Evolutionary conservation across 1,140 invertebrate genomes (phyloP), one percentile per base, ranked within the genome.

Genomic region (Neoseiulus cucumeris): DNA sequence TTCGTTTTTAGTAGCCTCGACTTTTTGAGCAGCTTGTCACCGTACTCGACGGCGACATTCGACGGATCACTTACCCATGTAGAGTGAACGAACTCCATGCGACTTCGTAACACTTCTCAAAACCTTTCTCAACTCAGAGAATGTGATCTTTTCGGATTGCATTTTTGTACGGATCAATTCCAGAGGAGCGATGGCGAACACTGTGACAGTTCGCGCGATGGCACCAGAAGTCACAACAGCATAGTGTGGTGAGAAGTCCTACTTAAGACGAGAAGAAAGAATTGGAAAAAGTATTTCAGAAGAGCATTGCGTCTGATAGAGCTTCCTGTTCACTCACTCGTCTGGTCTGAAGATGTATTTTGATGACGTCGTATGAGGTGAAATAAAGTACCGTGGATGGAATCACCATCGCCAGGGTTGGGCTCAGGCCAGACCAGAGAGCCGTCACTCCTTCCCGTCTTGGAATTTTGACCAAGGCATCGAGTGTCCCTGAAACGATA

Each of bases 341-440:
- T 6, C 17, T 12, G 4, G 44, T 64, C 65, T 44, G 18, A 14
- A 77, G 74, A 25, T 14, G n/a, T 17, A 68, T 30, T 29, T 64
- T 59, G 7, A 79, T 65, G 66, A 76, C 76, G 67, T 81, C 79
- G 69, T 80, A 81, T 59, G 74, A 69, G 2, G 79, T 78, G 67
- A 80, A 80, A 67, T 80, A 80, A 14, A 81, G 73, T 17, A 80
- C 77, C n/a, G 78, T 81, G 14, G 76, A 74, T 20, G 79, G 79
- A 1, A 80, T 70, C 14, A 79, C 77, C 74, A 79, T 79, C 7
- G 80, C 69, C 25, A 99, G 78, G 2, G 95, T 98, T 1, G 95
- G 95, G 71, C 91, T 87, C 29, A 98, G 78, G 2, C 95, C 95
- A 77, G 91, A 95, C 95, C 94, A 98, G 28, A 99, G 76, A 0